Percentiles rank a stretch among this genome's conserved stretches.
These are phyloP conservation scores for Takifugu ocellatus DNA, from an alignment of 2,797 vertebrate species.

Conservation along the genomic window DNA sequence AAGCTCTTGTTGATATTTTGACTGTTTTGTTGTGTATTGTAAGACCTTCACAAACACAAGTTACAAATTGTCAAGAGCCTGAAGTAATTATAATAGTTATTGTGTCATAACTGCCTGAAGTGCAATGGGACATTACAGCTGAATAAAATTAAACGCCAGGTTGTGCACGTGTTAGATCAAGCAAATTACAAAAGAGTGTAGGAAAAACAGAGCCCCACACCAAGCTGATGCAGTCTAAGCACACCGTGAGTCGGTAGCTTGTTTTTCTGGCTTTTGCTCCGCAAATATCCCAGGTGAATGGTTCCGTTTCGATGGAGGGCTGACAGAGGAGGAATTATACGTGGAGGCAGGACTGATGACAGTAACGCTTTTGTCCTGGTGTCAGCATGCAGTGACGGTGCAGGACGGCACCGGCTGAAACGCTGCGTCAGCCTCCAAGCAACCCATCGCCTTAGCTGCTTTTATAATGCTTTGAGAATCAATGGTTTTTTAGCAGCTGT, in stretches of 20 bases:
- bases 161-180: too few relatives aligned
- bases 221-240: not conserved
- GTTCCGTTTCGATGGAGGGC: not conserved
- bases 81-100: too few relatives aligned
- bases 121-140: too few relatives aligned
- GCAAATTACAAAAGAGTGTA: too few relatives aligned
- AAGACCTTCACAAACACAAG: too few relatives aligned
- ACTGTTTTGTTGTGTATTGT: too few relatives aligned
- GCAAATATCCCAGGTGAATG: not conserved
- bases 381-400: slow-evolving; percentile 42
- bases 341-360: slow-evolving; percentile 1
- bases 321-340: slow-evolving; percentile 22
- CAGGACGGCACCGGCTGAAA: slow-evolving; percentile 50
- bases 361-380: slow-evolving; percentile 30
- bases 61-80: too few relatives aligned
- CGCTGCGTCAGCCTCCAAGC: slow-evolving; percentile 46
- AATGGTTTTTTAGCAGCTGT: too few relatives aligned
- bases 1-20: too few relatives aligned
- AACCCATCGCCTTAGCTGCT: slow-evolving; percentile 25
- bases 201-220: too few relatives aligned
- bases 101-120: too few relatives aligned
- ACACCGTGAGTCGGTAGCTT: not conserved
- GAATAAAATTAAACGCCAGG: too few relatives aligned
- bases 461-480: slow-evolving; percentile 22
- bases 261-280: slow-evolving; percentile 2